Conservation (phyloP, 2,797 vertebrate species). For the Gymnothorax javanicus region DNA sequence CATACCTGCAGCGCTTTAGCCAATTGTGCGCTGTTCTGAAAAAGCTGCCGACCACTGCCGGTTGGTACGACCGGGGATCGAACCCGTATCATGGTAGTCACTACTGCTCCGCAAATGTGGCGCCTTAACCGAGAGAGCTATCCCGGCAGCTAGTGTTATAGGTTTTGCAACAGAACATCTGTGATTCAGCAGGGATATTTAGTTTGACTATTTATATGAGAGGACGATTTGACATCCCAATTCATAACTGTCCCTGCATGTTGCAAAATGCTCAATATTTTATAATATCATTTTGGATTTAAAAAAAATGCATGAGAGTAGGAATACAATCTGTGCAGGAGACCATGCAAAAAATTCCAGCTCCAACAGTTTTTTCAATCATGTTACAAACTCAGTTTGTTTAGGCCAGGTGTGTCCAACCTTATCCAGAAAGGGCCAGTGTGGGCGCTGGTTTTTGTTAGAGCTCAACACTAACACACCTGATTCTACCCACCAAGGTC, state of each 20-base stretch:
- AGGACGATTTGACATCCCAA: not conserved
- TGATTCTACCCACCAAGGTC: too few species aligned
- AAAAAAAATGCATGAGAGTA: not conserved
- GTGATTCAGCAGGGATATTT: not conserved
- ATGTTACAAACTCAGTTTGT: not conserved
- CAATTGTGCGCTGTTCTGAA: too few species aligned
- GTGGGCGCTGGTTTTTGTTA: too few species aligned
- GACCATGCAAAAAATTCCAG: not conserved
- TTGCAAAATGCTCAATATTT: not conserved
- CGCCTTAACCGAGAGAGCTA: not conserved
- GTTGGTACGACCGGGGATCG: too few species aligned
- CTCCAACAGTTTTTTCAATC: not conserved
- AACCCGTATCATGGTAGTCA: too few species aligned
- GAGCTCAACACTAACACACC: too few species aligned
- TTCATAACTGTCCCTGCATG: not conserved
- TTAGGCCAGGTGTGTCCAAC: too few species aligned
- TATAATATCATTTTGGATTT: not conserved
- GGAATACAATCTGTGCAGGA: not conserved
- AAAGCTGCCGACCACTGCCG: too few species aligned
- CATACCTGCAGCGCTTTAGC: too few species aligned
- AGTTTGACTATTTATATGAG: not conserved
- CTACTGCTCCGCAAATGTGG: not conserved
- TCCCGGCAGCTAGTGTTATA: not conserved
- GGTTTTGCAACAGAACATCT: not conserved
- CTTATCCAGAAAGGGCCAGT: too few species aligned